Conservation (phyloP, 1,140 invertebrate genomes). For the Drosophila carrolli region DNA sequence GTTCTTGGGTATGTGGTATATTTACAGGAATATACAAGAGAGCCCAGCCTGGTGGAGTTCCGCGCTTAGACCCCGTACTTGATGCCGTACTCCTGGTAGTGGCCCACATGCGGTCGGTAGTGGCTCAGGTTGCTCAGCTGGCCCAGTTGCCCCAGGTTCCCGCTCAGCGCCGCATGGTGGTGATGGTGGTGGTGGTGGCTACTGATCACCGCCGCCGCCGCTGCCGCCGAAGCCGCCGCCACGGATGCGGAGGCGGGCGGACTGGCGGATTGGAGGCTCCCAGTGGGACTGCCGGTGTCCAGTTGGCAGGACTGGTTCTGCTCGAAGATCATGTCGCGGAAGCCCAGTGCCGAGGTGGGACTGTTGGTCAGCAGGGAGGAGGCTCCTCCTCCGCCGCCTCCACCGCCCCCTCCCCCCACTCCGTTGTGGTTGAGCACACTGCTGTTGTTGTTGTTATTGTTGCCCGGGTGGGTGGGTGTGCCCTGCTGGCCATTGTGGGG, state of each 20-base stretch:
- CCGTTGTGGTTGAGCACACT: constrained; percentile 44
- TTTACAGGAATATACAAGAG: constrained; percentile 81
- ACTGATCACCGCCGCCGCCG: constrained; percentile 74
- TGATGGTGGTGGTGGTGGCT: constrained; percentile 81
- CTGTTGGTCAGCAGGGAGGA: constrained; percentile 62
- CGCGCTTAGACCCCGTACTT: constrained; percentile 82
- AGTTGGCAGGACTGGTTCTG: constrained; percentile 83
- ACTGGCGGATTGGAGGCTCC: constrained; percentile 78
- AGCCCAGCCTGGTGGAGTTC: constrained; percentile 55
- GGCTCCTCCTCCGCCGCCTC: constrained; percentile 21
- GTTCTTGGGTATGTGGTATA: constrained; percentile 61
- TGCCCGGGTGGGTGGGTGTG: constrained; percentile 66
- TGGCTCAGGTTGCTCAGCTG: constrained; percentile 82
- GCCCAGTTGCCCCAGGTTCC: constrained; percentile 78
- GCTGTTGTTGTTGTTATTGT: constrained; percentile 52
- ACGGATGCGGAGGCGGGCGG: constrained; percentile 67
- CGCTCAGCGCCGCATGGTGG: constrained; percentile 78
- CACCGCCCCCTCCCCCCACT: constrained; percentile 11
- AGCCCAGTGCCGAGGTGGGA: constrained; percentile 72
- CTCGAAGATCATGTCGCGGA: constrained; percentile 84
- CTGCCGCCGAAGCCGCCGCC: constrained; percentile 64
- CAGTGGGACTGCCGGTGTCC: constrained; percentile 83
- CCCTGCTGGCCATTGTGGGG: constrained; percentile 55
- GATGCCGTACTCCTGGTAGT: constrained; percentile 84
- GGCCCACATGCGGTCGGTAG: constrained; percentile 80